Evolutionary conservation across 2,888 invertebrate species (phyloP).

Genomic region (Drosophila nigricruria): DNA sequence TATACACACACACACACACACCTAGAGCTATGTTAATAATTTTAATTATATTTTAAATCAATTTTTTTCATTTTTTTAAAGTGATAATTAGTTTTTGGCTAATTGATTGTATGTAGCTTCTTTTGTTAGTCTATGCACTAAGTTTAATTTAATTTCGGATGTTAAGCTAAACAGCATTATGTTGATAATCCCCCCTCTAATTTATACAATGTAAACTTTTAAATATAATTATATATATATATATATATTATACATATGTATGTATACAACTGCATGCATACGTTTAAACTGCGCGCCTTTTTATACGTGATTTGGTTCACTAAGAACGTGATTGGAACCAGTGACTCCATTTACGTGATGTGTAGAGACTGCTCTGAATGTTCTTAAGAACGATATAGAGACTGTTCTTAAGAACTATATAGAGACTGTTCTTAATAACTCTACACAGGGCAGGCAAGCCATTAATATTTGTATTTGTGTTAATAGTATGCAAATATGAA

Average conservation of each 20-base stretch:
- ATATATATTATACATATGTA: conserved; percentile 17
- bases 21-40: conserved; percentile 53
- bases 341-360: not conserved
- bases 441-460: not conserved
- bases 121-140: conserved; percentile 64
- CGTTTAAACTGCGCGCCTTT: conserved; percentile 25
- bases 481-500: not conserved
- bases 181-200: conserved; percentile 47
- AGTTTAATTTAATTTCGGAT: conserved; percentile 61
- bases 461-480: no score
- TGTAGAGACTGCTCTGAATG: no score
- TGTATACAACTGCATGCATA: conserved; percentile 51
- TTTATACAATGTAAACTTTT: conserved; percentile 70
- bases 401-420: not conserved
- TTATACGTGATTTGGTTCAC: not conserved
- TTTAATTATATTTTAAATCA: conserved; percentile 64
- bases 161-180: conserved; percentile 56
- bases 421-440: no score
- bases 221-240: conserved; percentile 54
- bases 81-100: conserved; percentile 74
- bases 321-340: not conserved
- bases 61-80: conserved; percentile 59
- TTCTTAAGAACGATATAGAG: not conserved
- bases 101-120: conserved; percentile 63
- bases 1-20: not conserved